Evolutionary conservation across 2,888 invertebrate genomes (phyloP).

Genomic region (Pollenia labialis): DNA sequence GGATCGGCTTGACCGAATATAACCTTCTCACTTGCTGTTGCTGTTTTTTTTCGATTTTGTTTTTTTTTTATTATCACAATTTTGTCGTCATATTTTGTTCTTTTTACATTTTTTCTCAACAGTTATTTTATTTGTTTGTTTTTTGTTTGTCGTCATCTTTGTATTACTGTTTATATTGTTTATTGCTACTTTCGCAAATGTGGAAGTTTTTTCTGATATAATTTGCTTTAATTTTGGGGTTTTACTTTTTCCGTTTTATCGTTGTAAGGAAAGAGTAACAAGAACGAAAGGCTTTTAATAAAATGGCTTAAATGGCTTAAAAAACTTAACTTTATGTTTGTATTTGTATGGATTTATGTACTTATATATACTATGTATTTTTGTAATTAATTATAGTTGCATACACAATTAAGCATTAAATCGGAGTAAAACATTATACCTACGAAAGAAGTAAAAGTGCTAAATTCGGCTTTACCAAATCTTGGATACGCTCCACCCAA

Average conservation of each 20-base stretch:
- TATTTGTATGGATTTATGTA: too few relatives aligned
- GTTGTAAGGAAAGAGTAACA: neutral
- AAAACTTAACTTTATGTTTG: too few relatives aligned
- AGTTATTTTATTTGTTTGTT: conserved; percentile 28
- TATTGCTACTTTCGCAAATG: conserved; percentile 8
- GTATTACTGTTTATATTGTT: conserved; percentile 18
- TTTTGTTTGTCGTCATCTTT: conserved; percentile 42
- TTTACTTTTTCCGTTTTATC: conserved; percentile 16
- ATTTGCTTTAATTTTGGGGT: conserved; percentile 6
- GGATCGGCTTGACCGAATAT: too few relatives aligned
- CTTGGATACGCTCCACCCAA: too few relatives aligned
- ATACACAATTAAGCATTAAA: too few relatives aligned
- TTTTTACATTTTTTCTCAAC: neutral
- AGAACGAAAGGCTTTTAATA: too few relatives aligned
- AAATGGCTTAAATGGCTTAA: too few relatives aligned
- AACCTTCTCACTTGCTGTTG: neutral
- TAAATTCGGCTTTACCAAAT: too few relatives aligned
- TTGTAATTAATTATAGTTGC: too few relatives aligned
- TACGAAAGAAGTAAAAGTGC: too few relatives aligned
- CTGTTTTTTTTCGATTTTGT: neutral
- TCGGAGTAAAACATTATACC: too few relatives aligned
- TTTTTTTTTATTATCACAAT: conserved; percentile 2
- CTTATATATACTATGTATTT: too few relatives aligned
- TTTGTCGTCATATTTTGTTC: neutral
- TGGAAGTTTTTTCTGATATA: neutral